A percentile compares a stretch with the other conserved stretches of the same genome.
Conservation (phyloP, 2,888 invertebrate species). For the Trissoscelio sp. region DNA sequence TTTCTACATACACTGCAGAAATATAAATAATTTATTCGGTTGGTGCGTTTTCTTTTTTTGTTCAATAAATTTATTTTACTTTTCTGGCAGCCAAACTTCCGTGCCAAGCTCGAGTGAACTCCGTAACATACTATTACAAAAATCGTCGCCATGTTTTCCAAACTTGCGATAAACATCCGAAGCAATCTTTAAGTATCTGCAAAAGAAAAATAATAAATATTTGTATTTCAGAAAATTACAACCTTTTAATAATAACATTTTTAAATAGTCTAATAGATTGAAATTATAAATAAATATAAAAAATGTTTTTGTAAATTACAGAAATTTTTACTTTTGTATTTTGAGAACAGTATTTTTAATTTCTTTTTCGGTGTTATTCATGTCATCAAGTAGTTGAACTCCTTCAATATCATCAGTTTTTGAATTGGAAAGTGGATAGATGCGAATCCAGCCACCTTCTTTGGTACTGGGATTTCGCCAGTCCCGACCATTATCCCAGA, state of each 20-base stretch:
- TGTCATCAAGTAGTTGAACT: slow-evolving; percentile 71
- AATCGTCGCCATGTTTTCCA: slow-evolving; percentile 84
- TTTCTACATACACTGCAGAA: background rate
- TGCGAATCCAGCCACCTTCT: slow-evolving; percentile 91
- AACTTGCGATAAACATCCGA: slow-evolving; percentile 84
- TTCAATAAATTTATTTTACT: slow-evolving; percentile 76
- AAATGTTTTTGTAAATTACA: too few relatives aligned
- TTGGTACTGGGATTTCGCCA: slow-evolving; percentile 87
- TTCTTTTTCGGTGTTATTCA: slow-evolving; percentile 77
- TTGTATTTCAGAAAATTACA: too few relatives aligned
- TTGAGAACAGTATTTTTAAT: slow-evolving; percentile 78
- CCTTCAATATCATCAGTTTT: slow-evolving; percentile 72
- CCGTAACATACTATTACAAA: slow-evolving; percentile 84
- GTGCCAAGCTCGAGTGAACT: slow-evolving; percentile 83
- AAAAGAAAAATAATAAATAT: slow-evolving; percentile 36
- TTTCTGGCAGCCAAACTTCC: slow-evolving; percentile 85
- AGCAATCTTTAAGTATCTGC: slow-evolving; percentile 84
- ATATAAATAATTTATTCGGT: background rate
- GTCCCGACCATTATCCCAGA: slow-evolving; percentile 89
- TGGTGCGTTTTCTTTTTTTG: too few relatives aligned
- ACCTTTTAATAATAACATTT: too few relatives aligned
- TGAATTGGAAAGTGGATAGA: slow-evolving; percentile 86
- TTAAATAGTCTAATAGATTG: too few relatives aligned
- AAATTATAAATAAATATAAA: too few relatives aligned
- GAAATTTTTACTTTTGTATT: slow-evolving; percentile 82